Conservation (phyloP, 2,888 invertebrate species). For the Dicycla oo region DNA sequence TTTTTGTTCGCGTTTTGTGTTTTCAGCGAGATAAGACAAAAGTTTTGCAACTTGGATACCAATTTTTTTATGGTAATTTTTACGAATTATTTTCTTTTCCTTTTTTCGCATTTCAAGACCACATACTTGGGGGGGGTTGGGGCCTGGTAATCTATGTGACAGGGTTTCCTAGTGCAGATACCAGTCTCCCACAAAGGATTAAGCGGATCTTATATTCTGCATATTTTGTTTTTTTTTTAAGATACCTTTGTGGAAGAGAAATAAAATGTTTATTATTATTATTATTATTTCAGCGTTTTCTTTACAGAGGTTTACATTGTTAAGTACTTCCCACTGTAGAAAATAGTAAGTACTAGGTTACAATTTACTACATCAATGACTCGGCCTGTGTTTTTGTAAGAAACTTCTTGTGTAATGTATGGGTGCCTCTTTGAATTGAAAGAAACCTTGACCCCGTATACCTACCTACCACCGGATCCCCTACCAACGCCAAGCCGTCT, state of each 20-base stretch:
- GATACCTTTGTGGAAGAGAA: too few species aligned
- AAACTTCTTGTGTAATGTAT: background rate
- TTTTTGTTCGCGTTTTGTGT: background rate
- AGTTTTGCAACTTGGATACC: background rate
- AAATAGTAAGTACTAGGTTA: constrained; percentile 10
- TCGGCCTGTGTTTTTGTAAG: background rate
- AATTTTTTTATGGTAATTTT: constrained; percentile 12
- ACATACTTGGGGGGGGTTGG: too few species aligned
- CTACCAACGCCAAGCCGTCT: background rate
- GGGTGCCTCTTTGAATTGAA: background rate
- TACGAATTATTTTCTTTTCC: background rate
- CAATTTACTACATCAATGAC: background rate
- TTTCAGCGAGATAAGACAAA: background rate
- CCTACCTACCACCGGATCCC: background rate
- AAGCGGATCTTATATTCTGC: too few species aligned
- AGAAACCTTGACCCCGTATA: constrained; percentile 31
- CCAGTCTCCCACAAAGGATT: too few species aligned
- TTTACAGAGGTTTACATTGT: background rate
- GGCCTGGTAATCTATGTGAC: too few species aligned
- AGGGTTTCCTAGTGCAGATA: too few species aligned
- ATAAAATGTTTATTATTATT: too few species aligned
- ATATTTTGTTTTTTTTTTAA: too few species aligned
- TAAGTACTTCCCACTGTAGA: background rate
- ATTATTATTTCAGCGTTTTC: background rate
- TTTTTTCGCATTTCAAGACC: background rate